Conservation (phyloP, 2,113 vertebrate genomes). For the Pelobates fuscus region DNA sequence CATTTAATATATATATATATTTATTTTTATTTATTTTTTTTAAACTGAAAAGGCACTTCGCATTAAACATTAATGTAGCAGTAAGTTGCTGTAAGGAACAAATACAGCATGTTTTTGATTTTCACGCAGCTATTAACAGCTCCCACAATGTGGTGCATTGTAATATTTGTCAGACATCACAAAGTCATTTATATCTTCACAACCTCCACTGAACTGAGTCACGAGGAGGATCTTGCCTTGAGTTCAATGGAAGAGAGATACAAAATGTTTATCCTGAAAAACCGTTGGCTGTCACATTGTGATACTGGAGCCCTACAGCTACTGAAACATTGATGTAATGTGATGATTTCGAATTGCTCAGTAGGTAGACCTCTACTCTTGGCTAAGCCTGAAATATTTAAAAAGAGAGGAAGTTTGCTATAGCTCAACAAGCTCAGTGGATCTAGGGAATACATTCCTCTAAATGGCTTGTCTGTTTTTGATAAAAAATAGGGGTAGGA, state of each 20-base stretch:
- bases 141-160: not conserved
- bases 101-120: too few relatives aligned
- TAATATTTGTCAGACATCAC: not conserved
- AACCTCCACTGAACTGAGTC: constrained; percentile 9
- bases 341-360: not conserved
- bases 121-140: not conserved
- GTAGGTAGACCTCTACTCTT: not conserved
- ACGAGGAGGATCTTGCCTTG: constrained; percentile 5
- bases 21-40: too few relatives aligned
- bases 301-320: not conserved
- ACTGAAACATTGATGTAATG: constrained; percentile 13
- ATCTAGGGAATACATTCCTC: too few relatives aligned
- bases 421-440: too few relatives aligned
- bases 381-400: too few relatives aligned
- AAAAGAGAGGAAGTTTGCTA: too few relatives aligned
- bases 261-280: constrained; percentile 21
- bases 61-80: too few relatives aligned
- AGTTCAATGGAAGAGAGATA: not conserved
- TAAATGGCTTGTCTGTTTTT: too few relatives aligned
- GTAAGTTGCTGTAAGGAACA: too few relatives aligned
- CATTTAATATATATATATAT: too few relatives aligned
- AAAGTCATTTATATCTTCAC: not conserved
- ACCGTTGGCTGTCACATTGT: constrained; percentile 31
- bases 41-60: too few relatives aligned
- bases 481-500: too few relatives aligned